These are phyloP conservation scores for Amniataba percoides DNA, from an alignment of 2,797 vertebrate genomes.

Conservation along the genomic window DNA sequence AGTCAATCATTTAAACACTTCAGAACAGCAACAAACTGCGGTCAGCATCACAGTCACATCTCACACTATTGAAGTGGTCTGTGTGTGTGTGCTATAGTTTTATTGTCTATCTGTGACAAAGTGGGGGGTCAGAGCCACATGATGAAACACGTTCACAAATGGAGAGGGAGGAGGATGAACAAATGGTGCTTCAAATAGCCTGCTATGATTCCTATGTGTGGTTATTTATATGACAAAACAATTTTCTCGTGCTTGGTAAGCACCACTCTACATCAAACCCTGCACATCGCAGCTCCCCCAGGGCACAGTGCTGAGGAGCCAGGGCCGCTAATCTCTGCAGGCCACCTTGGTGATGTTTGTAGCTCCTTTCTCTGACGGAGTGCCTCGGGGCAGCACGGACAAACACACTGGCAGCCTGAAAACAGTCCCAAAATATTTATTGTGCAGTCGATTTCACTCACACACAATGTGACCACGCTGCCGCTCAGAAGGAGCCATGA, in stretches of 20 bases:
- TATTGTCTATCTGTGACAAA: not conserved
- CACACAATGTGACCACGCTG: conserved; percentile 37
- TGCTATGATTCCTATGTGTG: conserved; percentile 7
- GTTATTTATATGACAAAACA: conserved; percentile 51
- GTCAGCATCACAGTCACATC: too few relatives aligned
- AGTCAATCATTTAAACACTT: not conserved
- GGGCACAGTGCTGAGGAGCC: conserved; percentile 52
- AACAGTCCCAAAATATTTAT: conserved; percentile 72
- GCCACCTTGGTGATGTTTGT: conserved; percentile 80
- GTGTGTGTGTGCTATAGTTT: not conserved
- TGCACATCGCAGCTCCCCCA: conserved; percentile 57
- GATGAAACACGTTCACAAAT: not conserved
- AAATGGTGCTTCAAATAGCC: conserved; percentile 17
- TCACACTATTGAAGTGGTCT: not conserved
- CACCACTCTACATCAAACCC: conserved; percentile 33
- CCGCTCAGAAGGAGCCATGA: conserved; percentile 55
- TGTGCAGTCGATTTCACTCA: conserved; percentile 57
- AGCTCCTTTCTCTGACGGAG: conserved; percentile 59
- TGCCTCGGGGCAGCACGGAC: conserved; percentile 58
- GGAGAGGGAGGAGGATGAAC: not conserved
- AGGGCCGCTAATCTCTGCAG: conserved; percentile 77
- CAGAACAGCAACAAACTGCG: too few relatives aligned
- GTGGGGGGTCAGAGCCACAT: not conserved
- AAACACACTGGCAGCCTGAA: conserved; percentile 69
- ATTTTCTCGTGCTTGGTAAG: conserved; percentile 20